Evolutionary conservation across 2,888 invertebrate species (phyloP), one percentile per base, ranked within the genome.

Genomic region (Callyntrura sp.): DNA sequence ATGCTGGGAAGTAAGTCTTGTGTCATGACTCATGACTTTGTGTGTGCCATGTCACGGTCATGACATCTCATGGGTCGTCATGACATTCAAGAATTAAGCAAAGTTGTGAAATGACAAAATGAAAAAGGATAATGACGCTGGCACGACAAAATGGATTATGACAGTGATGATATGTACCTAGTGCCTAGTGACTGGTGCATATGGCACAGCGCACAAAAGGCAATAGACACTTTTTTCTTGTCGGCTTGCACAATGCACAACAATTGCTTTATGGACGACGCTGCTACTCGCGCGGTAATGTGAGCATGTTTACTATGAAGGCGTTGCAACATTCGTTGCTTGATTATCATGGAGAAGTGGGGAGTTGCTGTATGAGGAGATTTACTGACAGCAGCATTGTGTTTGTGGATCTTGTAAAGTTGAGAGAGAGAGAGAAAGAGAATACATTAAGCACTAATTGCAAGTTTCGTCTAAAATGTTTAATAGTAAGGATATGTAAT

Each of bases 41-140:
- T 68, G 12, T 81, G 60, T 55, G 55, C 45, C 88, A 23, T 88
- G 88, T 83, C 88, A 88, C 45, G 88, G 88, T 82, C 88, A 65
- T 83, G 88, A 73, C 83, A 76, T 84, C 14, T 35, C 70, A 84
- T 88, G 88, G 82, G 73, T 82, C 68, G 45, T 57, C 82, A 88
- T 76, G 82, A 62, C 62, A 73, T 76, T 83, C 83, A 88, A 68
- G 82, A 82, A 88, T 62, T 62, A 68, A 73, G 48, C 65, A 68
- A 14, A 76, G 43, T 45, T 82, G 25, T 35, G 25, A 45, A 48
- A 62, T 48, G 48, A 48, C 57, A 65, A 51, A 84, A 70, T 45
- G 68, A 20, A 83, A 83, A 51, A 68, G 9, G 48, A 55, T 62
- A 84, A 70, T 70, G 48, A 11, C 57, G 9, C 28, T 45, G 11